Evolutionary conservation across 1,140 invertebrate species (phyloP), one percentile per base, ranked within the genome.

Genomic region (Drosophila ercepeae): DNA sequence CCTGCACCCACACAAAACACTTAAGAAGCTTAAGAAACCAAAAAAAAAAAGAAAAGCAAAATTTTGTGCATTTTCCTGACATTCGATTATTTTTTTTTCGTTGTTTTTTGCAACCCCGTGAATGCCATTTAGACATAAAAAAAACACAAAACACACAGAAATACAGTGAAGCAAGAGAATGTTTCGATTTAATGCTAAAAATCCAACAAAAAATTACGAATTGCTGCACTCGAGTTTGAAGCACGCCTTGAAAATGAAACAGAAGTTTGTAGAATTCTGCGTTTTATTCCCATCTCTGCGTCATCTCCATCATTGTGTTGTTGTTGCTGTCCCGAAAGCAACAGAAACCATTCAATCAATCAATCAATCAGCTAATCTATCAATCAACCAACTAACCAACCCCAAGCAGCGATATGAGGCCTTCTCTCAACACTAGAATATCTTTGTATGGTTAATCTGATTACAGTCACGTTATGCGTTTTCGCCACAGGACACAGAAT

Each of bases 401-500:
- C 58, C 57, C 64, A 68, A 68, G 64, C 64, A 68, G 64, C 64
- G 64, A 68, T 53, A 79, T 86, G 81, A 86, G 81, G 76, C 81
- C 67, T 81, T 55, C 81, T 86, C 81, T 86, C 81, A 86, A 86
- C 82, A 88, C 72, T 86, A 86, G 81, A 86, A 69, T 77, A 76
- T 76, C 77, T 86, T 86, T 86, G 81, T 86, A 88, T 86, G 76
- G 78, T 82, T 82, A 84, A 86, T 84, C 67, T 86, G 76, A 86
- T 86, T 86, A 88, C 90, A 91, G 90, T 91, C 91, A 83, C 91
- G 84, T 86, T 91, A 91, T 91, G 91, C 90, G 81, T 91, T 91
- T 81, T 91, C 90, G 90, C 89, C 90, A 81, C 91, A 91, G 91
- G 91, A 91, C 59, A 90, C 91, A 90, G 91, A 91, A 90, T 91